Evolutionary conservation across 2,888 invertebrate genomes (phyloP), one percentile per base, ranked within the genome.

Genomic region (Gymnosoma rotundatum): DNA sequence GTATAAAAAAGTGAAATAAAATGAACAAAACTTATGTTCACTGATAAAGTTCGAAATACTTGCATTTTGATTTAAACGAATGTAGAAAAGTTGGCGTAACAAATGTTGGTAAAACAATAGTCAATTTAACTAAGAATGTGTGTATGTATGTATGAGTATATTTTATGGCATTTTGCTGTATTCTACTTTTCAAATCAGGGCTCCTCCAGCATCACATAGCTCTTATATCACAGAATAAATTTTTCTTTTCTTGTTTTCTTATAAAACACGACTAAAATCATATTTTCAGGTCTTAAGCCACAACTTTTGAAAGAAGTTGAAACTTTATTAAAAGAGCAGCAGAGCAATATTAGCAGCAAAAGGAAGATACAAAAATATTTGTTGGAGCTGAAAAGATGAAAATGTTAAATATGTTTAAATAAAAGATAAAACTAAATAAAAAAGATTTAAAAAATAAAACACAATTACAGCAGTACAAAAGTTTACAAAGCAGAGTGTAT

Each of bases 51-150:
- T 83, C 48, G 63, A 58, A 81, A 83, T 73, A 63, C 73, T 80
- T 83, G 80, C 83, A 80, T 83, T 80, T 83, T 83, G 83, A 83
- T 83, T 83, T 80, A 83, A 83, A 80, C 73, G 80, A 80, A 83
- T 83, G 80, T 78, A 67, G 32, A 69, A 78, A 76, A 83, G 75
- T 73, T 83, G 79, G 79, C 83, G 76, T 76, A 83, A 80, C 79
- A 79, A 83, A 79, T 83, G 79, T 80, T 83, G 76, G 76, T 80
- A 83, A 80, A 83, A 83, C 83, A 83, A 83, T 80, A 83, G 83
- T 83, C 76, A 83, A 83, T 80, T 73, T 80, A 78, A 73, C 50
- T 76, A 64, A 20, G 20, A 58, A 50, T 25, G 25, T 25, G 25
- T 38, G 36, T 16, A n/a, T 32, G 36, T 16, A n/a, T 32, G 16